Conservation (phyloP, 2,888 invertebrate genomes). For the Hypolimnas misippus region DNA sequence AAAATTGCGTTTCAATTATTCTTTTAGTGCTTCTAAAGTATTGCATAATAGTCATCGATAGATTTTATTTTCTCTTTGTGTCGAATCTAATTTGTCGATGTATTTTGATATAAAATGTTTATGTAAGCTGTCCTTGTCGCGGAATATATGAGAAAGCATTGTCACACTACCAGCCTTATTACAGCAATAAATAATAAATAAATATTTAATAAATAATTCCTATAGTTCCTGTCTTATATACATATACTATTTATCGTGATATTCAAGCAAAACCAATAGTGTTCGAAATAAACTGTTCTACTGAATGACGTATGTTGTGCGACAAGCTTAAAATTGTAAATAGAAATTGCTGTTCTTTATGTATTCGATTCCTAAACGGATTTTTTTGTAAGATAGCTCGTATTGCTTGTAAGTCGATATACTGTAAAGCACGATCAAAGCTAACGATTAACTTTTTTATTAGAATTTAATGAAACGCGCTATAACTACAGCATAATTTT, state of each 20-base stretch:
- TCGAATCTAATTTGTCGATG: conserved; percentile 40
- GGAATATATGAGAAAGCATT: conserved; percentile 6
- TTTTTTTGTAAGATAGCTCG: conserved; percentile 51
- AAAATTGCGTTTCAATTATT: conserved; percentile 63
- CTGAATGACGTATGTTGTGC: conserved; percentile 59
- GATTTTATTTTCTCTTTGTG: conserved; percentile 52
- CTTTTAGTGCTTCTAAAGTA: conserved; percentile 64
- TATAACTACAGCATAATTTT: conserved; percentile 9
- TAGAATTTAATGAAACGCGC: conserved; percentile 9
- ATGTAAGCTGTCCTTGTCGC: conserved; percentile 46
- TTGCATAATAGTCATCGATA: conserved; percentile 65
- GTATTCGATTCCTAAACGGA: conserved; percentile 50
- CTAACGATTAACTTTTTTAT: conserved; percentile 4
- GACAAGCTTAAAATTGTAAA: conserved; percentile 71
- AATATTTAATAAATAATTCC: not conserved
- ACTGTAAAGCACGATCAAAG: conserved; percentile 43
- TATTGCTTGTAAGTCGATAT: conserved; percentile 47
- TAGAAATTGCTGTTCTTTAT: conserved; percentile 61
- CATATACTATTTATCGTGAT: not conserved
- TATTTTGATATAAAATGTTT: conserved; percentile 45
- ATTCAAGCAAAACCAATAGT: conserved; percentile 43
- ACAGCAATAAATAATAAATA: conserved; percentile 2
- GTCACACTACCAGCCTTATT: not conserved
- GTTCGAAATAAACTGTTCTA: conserved; percentile 51
- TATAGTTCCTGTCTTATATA: not conserved